Evolutionary conservation across 2,888 invertebrate genomes (phyloP), one percentile per base, ranked within the genome.

Genomic region (Acleris cristana): DNA sequence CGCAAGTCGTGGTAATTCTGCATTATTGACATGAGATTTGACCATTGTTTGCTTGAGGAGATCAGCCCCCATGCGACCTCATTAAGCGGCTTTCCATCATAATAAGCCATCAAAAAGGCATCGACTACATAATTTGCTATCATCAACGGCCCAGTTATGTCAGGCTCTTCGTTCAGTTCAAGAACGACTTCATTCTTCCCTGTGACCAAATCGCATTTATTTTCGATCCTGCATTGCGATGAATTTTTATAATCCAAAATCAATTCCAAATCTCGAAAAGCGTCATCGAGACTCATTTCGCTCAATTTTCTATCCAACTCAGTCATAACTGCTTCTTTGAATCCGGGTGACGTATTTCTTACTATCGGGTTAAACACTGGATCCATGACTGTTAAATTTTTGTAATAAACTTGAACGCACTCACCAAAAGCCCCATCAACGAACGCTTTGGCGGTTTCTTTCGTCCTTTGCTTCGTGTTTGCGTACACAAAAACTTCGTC

Each of bases 1-100:
- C 89, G 77, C 0, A 87, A 77, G 48, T 85, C 80, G 69, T 83
- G 86, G 67, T 88, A 81, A 58, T 79, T 79, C 70, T 71, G 78
- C 2, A 79, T 74, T 4, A 89, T 79, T 71, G 78, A 71, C 2
- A 82, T 64, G 14, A 90, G 61, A 0, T 77, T 45, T n/a, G 76
- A 53, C 87, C 87, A 88, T 65, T 87, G 78, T 2, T 82, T 65
- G 4, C 74, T 52, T 2, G 70, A 73, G 6, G 65, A 68, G 3
- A 90, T 82, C 74, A 80, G 72, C 0, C 89, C 90, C 89, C 90
- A 90, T 0, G 84, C 90, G 1, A 91, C 79, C 0, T 86, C 77
- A 49, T 83, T 70, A 5, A 74, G 18, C 0, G 83, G 76, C 62
- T 76, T 74, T 0, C 89, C 89, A 71, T 89, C 86, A 26, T 88